These are phyloP conservation scores for Biston stratarius DNA, from an alignment of 2,888 invertebrate genomes.

Conservation along the genomic window DNA sequence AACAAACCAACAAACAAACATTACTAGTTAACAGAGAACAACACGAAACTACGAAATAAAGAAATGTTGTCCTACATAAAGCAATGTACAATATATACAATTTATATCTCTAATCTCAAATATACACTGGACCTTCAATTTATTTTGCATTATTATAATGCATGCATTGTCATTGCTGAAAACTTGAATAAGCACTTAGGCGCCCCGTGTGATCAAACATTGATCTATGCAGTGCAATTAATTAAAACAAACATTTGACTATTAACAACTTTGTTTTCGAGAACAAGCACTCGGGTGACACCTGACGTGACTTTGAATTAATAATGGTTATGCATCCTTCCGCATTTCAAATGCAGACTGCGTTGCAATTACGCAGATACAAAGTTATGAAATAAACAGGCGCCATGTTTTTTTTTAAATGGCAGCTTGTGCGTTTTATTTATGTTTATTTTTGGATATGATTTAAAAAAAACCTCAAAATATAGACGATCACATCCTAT, in stretches of 20 bases:
- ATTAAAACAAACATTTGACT: constrained; percentile 25
- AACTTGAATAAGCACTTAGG: constrained; percentile 20
- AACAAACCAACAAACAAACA: no score
- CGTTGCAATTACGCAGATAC: constrained; percentile 6
- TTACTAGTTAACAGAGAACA: no score
- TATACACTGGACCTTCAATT: neutral
- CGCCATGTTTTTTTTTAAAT: constrained; percentile 9
- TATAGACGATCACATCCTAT: neutral
- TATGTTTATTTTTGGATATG: no score
- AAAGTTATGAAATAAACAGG: constrained; percentile 14
- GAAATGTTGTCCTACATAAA: no score
- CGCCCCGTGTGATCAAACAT: constrained; percentile 20
- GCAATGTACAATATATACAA: no score
- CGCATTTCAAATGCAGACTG: constrained; percentile 17
- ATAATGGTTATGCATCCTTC: constrained; percentile 14
- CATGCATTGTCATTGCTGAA: constrained; percentile 12
- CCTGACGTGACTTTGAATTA: constrained; percentile 20
- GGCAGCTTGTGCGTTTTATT: no score
- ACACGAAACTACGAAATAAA: no score
- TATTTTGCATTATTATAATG: neutral
- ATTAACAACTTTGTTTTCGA: constrained; percentile 18
- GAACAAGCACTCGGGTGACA: constrained; percentile 3
- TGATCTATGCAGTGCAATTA: constrained; percentile 28
- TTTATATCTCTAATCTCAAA: neutral
- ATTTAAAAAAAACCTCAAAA: no score